These are phyloP conservation scores for Gavialis gangeticus DNA, from an alignment of 2,113 vertebrate genomes.

Conservation along the genomic window DNA sequence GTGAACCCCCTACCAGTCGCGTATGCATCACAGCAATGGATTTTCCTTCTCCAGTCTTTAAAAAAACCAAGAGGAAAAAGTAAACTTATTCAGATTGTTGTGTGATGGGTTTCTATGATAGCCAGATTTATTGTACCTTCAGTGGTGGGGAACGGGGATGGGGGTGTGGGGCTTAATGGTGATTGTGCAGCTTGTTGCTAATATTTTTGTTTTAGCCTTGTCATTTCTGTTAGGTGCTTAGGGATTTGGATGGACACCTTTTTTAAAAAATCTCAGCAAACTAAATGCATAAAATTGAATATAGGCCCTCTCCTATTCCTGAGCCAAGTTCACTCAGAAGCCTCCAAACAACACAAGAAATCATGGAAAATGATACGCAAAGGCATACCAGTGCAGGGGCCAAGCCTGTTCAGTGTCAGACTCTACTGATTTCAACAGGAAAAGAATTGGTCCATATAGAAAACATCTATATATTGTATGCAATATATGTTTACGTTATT, in stretches of 20 bases:
- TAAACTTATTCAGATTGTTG: neutral
- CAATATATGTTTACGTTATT: neutral
- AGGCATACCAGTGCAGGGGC: neutral
- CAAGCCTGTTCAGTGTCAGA: neutral
- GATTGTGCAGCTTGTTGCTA: neutral
- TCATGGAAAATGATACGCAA: neutral
- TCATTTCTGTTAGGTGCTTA: neutral
- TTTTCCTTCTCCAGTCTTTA: neutral
- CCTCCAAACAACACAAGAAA: neutral
- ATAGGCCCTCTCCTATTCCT: neutral
- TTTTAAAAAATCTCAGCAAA: neutral
- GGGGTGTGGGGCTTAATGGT: neutral
- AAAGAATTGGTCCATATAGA: neutral
- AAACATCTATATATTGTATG: neutral
- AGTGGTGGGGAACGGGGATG: neutral
- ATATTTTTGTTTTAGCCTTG: conserved; percentile 27
- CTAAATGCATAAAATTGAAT: neutral
- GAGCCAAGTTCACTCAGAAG: neutral
- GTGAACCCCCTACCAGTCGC: too few species aligned
- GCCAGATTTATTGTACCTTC: neutral
- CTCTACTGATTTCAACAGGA: neutral
- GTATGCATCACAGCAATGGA: neutral
- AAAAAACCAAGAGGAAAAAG: neutral
- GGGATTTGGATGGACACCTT: neutral
- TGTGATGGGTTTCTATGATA: neutral